Conservation (phyloP, 2,888 invertebrate species). For the Orchestes rusci region DNA sequence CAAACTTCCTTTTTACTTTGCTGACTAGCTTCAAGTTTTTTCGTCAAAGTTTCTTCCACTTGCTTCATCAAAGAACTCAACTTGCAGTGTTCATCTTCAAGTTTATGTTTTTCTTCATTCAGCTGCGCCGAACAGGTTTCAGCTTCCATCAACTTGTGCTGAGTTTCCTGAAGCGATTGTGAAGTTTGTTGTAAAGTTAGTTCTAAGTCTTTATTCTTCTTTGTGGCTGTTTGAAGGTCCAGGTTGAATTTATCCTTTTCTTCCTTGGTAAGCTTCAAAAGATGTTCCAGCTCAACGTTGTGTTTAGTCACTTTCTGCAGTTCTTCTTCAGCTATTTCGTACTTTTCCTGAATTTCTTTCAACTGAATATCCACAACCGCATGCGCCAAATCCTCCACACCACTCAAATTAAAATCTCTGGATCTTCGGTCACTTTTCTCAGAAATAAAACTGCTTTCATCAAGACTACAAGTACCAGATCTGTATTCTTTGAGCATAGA, state of each 20-base stretch:
- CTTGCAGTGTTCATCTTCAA: too few species aligned
- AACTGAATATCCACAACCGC: constrained; percentile 43
- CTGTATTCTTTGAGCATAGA: constrained; percentile 46
- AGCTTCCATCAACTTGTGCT: too few species aligned
- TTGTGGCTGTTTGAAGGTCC: too few species aligned
- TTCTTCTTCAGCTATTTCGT: constrained; percentile 23
- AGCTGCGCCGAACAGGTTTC: too few species aligned
- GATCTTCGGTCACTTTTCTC: constrained; percentile 25
- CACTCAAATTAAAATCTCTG: constrained; percentile 21
- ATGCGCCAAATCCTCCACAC: constrained; percentile 38
- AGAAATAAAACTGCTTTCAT: constrained; percentile 27
- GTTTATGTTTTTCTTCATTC: too few species aligned
- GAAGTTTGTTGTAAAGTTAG: too few species aligned
- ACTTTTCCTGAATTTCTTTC: constrained; percentile 37
- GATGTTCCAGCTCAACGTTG: background rate
- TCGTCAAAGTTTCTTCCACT: too few species aligned
- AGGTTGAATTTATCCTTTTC: too few species aligned
- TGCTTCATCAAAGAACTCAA: too few species aligned
- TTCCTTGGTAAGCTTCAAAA: background rate
- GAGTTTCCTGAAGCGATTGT: too few species aligned
- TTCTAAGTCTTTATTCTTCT: too few species aligned
- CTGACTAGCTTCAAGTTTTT: too few species aligned
- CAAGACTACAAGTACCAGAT: constrained; percentile 25
- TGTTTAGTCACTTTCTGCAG: background rate
- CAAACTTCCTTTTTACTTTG: background rate